Base-by-base conservation (phyloP, 2,888 invertebrate genomes). In the Drosophila paucipuncta region DNA sequence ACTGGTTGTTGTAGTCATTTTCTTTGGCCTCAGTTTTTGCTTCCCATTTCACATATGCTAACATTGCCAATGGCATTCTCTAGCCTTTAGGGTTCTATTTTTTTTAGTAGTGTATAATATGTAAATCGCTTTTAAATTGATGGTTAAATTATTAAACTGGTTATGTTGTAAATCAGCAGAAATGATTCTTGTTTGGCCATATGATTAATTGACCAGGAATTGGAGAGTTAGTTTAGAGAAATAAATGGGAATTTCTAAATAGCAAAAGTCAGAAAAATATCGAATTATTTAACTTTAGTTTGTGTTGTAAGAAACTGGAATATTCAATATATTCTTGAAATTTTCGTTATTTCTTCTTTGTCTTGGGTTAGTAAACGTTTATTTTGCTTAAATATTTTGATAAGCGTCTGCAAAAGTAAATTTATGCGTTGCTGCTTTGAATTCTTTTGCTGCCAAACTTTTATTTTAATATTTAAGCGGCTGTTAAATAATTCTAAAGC, bases 21-120 rank as follows among this genome's bases (percentile, higher is more conserved):
- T 39, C n/a, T 6, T 16, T 16, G 9, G 57, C 28, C 16, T 41
- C 10, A n/a, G 41, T 22, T 58, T 43, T 78, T 4, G 47, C 22
- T 47, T 77, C 61, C 62, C 66, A 59, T 74, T 70, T 58, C 90
- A 83, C 91, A 92, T 87, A 91, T 92, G 91, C 78, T 87, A 82
- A 80, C 86, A 92, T 92, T 91, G 77, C 66, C 64, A 50, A 53
- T 47, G 69, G 67, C 67, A 11, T 25, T 65, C 10, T 28, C 22
- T 18, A 25, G 33, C 43, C 60, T 25, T 64, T 61, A 64, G 61
- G 78, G 71, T 55, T 47, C 30, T 47, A 1, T 52, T 55, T 52
- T 47, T 30, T 16, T 16, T 16, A 1, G 22, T 16, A 16, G 30
- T 30, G 25, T 10, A 39, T 11, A 39, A 61, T 65, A 69, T 75